Base-by-base conservation (phyloP, 2,797 vertebrate genomes). In the Hydrophis major region DNA sequence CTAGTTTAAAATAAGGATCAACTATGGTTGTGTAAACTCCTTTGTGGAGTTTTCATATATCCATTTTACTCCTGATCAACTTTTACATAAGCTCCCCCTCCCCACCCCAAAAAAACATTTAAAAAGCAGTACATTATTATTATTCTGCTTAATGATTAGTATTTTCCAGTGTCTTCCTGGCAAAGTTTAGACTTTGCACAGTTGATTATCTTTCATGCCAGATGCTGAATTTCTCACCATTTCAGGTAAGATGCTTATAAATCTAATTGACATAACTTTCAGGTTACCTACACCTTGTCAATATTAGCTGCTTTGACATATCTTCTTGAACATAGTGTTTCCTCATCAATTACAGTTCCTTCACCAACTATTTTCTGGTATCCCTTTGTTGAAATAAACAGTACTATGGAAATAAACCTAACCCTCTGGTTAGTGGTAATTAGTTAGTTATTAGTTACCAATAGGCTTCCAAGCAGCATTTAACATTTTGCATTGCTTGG, bases 141-240 rank as follows among this genome's bases (percentile, higher is more conserved):
- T 83, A 86, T 86, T 95, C 96, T 97, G 97, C 97, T 98, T 98
- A 98, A 98, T 97, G 97, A 98, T 96, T 63, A 96, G 97, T 97
- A 93, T 94, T 95, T 95, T 96, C 96, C 96, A 93, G 96, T 98
- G 97, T 98, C 98, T 98, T 97, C 97, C 94, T 96, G 95, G 37
- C 93, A 93, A 87, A 93, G 96, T 96, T 83, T 63, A 96, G 92
- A 78, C 95, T 94, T 93, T 95, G 95, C 96, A 96, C 96, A 97
- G 97, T 93, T 86, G 87, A 96, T 97, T 98, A 97, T 98, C 97
- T 97, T 89, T 94, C 91, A 91, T 66, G 61, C 95, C 98, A 98
- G 97, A 94, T 98, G 98, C 93, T 93, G 91, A 90, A 89, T 96
- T 97, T 98, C 98, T 97, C 98, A 98, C 94, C 93, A 95, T 94